Conservation (phyloP, 2,113 vertebrate genomes). For the Dasyurus viverrinus region DNA sequence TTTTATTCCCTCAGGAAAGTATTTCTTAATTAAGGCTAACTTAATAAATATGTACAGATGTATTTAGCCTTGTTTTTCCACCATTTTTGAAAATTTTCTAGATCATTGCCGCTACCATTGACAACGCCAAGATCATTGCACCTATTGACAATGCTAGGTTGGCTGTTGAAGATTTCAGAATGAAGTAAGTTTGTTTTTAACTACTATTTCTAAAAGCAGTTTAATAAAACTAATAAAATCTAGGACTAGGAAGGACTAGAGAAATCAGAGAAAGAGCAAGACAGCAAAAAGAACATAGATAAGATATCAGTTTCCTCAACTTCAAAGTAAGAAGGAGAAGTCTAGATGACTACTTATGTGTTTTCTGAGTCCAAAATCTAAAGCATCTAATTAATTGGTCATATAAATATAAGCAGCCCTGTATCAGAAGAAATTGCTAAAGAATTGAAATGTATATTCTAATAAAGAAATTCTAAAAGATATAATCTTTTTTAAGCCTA, state of each 20-base stretch:
- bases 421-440: not conserved
- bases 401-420: not conserved
- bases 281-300: not conserved
- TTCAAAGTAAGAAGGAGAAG: not conserved
- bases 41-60: not conserved
- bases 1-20: not conserved
- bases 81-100: slow-evolving; percentile 52
- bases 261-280: not conserved
- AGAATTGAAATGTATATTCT: not conserved
- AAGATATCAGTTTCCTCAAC: not conserved
- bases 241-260: not conserved
- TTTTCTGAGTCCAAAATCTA: not conserved
- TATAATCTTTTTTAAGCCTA: not conserved
- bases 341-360: not conserved
- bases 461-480: not conserved
- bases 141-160: slow-evolving; percentile 89
- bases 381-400: not conserved
- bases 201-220: not conserved
- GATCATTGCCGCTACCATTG: slow-evolving; percentile 78
- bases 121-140: slow-evolving; percentile 84
- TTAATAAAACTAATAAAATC: not conserved
- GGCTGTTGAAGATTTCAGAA: slow-evolving; percentile 88
- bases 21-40: not conserved
- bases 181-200: slow-evolving; percentile 83
- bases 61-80: not conserved